Evolutionary conservation across 2,797 vertebrate species (phyloP).

Genomic region (Phaenicophaeus curvirostris): DNA sequence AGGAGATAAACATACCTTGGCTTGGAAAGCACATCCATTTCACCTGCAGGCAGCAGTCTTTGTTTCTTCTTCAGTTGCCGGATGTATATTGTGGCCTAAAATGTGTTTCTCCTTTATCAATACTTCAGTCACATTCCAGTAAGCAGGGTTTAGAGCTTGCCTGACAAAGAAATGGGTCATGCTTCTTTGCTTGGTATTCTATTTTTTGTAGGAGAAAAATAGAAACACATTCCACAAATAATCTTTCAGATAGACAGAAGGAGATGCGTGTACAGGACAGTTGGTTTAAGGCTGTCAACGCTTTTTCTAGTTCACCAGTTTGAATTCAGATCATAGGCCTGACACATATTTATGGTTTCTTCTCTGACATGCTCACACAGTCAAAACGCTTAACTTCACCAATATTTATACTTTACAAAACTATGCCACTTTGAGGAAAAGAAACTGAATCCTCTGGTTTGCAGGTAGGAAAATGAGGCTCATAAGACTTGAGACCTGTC

Average conservation of each 20-base stretch:
- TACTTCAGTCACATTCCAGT: constrained; percentile 14
- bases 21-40: constrained; percentile 1
- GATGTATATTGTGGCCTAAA: constrained; percentile 3
- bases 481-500: background rate
- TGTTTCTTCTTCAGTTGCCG: background rate
- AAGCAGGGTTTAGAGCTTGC: constrained; percentile 15
- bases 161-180: constrained; percentile 30
- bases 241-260: constrained; percentile 55
- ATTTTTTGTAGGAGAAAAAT: constrained; percentile 54
- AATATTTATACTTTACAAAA: background rate
- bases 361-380: background rate
- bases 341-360: constrained; percentile 43
- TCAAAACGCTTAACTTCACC: constrained; percentile 25
- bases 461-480: background rate
- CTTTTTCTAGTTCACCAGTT: constrained; percentile 40
- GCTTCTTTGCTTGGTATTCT: constrained; percentile 34
- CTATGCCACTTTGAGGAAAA: background rate
- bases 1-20: constrained; percentile 9
- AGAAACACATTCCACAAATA: constrained; percentile 53
- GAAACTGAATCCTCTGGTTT: background rate
- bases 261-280: constrained; percentile 17
- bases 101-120: constrained; percentile 39
- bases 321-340: constrained; percentile 49
- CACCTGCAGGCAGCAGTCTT: background rate
- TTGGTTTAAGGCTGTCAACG: constrained; percentile 56